Evolutionary conservation across 2,113 vertebrate species (phyloP).

Genomic region (Chionomys nivalis): DNA sequence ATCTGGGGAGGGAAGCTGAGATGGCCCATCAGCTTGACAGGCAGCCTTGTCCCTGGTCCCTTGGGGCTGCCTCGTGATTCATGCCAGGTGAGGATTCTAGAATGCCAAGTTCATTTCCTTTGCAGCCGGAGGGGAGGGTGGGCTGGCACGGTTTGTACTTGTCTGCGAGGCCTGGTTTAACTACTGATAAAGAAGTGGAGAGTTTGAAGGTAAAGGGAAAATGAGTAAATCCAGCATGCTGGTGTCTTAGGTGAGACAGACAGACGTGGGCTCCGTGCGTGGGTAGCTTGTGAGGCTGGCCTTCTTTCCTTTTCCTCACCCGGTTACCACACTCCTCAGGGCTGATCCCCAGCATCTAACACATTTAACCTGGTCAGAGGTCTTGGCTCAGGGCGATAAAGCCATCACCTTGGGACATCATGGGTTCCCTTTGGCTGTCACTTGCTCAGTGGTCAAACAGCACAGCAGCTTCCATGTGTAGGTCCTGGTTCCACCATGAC

Average conservation of each 20-base stretch:
- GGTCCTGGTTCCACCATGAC: not conserved
- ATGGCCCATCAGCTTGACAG: conserved; percentile 43
- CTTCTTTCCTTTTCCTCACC: not conserved
- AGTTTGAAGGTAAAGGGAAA: not conserved
- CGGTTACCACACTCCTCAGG: not conserved
- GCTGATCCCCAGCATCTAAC: not conserved
- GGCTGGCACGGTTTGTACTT: conserved; percentile 64
- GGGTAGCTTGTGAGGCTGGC: not conserved
- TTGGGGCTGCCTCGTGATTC: conserved; percentile 44
- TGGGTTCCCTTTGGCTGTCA: not conserved
- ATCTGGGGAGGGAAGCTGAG: not conserved
- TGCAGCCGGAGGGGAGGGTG: conserved; percentile 60
- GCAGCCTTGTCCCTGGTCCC: conserved; percentile 17
- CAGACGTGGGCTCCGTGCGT: not conserved
- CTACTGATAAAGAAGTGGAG: not conserved
- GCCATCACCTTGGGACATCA: not conserved
- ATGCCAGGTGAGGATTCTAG: conserved; percentile 49
- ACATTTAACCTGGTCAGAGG: conserved; percentile 22
- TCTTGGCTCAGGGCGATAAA: not conserved
- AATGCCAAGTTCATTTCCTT: conserved; percentile 70
- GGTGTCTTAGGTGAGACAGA: not conserved
- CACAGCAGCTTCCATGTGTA: not conserved
- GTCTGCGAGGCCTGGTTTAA: conserved; percentile 61
- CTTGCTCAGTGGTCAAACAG: not conserved
- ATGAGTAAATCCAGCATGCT: not conserved